Conservation (phyloP, 2,113 vertebrate species). For the Marmota flaviventris region DNA sequence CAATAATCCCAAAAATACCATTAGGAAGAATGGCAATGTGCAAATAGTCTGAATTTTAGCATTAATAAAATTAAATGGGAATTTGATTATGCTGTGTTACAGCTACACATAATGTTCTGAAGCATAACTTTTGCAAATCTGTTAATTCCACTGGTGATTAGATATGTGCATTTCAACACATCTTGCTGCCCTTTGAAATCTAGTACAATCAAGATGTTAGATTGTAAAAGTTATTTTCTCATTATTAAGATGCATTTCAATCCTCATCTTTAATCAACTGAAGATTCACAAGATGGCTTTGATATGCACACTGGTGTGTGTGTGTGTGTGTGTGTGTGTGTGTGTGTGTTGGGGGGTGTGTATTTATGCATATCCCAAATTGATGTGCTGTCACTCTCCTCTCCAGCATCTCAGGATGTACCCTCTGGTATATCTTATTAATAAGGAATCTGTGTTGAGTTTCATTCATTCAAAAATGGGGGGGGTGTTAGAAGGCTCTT, state of each 20-base stretch:
- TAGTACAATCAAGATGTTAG: slow-evolving; percentile 72
- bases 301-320: not conserved
- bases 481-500: slow-evolving; percentile 48
- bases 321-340: not conserved
- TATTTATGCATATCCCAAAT: not conserved
- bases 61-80: slow-evolving; percentile 82
- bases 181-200: slow-evolving; percentile 82
- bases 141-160: slow-evolving; percentile 81
- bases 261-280: slow-evolving; percentile 74
- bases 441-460: slow-evolving; percentile 63
- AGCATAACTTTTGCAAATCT: slow-evolving; percentile 81
- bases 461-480: slow-evolving; percentile 38
- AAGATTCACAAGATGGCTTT: slow-evolving; percentile 41
- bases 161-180: slow-evolving; percentile 75
- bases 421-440: slow-evolving; percentile 65
- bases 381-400: not conserved
- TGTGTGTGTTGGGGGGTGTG: not conserved
- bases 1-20: slow-evolving; percentile 59
- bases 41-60: slow-evolving; percentile 66
- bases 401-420: not conserved
- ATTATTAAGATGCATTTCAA: slow-evolving; percentile 77
- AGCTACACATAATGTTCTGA: slow-evolving; percentile 76
- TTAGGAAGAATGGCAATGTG: slow-evolving; percentile 50
- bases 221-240: slow-evolving; percentile 78
- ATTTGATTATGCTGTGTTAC: slow-evolving; percentile 74